A percentile compares a stretch with the other conserved stretches of the same genome.
Evolutionary conservation across 2,888 invertebrate genomes (phyloP).

Genomic region (Drosophila differens): DNA sequence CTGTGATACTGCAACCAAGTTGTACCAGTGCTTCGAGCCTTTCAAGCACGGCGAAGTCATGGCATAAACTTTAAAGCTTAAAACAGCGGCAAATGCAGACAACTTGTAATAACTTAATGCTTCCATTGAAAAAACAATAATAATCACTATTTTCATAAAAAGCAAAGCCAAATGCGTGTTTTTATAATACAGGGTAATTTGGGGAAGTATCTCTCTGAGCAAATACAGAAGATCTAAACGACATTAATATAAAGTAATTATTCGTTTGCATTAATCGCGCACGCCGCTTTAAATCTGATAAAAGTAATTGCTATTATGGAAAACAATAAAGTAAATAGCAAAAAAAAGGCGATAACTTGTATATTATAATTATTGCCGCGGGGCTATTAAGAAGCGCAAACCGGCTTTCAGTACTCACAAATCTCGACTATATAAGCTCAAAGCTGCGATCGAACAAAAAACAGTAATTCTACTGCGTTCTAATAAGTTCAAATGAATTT

Average conservation of each 20-base stretch:
- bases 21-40: slow-evolving; percentile 68
- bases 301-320: slow-evolving; percentile 41
- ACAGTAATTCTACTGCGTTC: slow-evolving; percentile 63
- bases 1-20: slow-evolving; percentile 76
- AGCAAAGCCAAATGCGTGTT: slow-evolving; percentile 27
- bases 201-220: neutral
- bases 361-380: slow-evolving; percentile 48
- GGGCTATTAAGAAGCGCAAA: slow-evolving; percentile 45
- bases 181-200: neutral
- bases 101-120: slow-evolving; percentile 67
- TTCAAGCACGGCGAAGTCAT: slow-evolving; percentile 39
- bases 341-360: slow-evolving; percentile 15
- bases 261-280: slow-evolving; percentile 43
- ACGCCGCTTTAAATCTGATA: slow-evolving; percentile 49
- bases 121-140: slow-evolving; percentile 50
- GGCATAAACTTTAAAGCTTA: slow-evolving; percentile 49
- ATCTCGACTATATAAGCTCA: slow-evolving; percentile 60
- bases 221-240: too few relatives aligned
- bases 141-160: slow-evolving; percentile 59
- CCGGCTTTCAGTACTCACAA: slow-evolving; percentile 54
- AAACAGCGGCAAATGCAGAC: slow-evolving; percentile 7
- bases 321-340: neutral
- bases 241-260: slow-evolving; percentile 4
- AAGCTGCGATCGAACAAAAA: slow-evolving; percentile 12
- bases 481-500: slow-evolving; percentile 66